These are phyloP conservation scores for Siniperca chuatsi DNA, from an alignment of 2,113 vertebrate species.

Conservation along the genomic window DNA sequence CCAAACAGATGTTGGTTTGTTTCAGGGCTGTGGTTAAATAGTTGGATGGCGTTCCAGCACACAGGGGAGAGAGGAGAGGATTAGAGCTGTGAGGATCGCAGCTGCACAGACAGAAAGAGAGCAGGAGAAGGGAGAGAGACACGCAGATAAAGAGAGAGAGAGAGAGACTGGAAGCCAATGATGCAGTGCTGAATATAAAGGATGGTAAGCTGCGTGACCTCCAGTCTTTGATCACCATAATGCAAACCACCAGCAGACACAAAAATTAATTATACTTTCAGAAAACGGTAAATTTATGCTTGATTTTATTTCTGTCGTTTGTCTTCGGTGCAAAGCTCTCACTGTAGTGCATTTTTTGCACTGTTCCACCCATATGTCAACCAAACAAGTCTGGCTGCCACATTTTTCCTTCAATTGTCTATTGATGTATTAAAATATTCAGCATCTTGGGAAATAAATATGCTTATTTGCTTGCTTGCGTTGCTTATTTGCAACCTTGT, in stretches of 20 bases:
- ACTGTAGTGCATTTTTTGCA: not conserved
- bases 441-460: not conserved
- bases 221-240: conserved; percentile 46
- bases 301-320: conserved; percentile 15
- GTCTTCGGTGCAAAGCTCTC: conserved; percentile 21
- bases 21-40: conserved; percentile 91
- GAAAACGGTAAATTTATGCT: conserved; percentile 9
- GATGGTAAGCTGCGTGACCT: conserved; percentile 59
- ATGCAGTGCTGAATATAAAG: conserved; percentile 57
- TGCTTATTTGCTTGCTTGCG: not conserved
- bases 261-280: conserved; percentile 48
- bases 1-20: conserved; percentile 96
- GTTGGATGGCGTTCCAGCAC: conserved; percentile 89
- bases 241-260: conserved; percentile 47
- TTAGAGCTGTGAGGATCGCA: conserved; percentile 86
- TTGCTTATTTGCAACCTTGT: too few species aligned
- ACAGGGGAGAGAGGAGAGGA: conserved; percentile 82
- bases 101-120: conserved; percentile 84
- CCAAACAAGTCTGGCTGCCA: not conserved
- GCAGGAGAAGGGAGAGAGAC: conserved; percentile 53
- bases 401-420: not conserved
- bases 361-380: not conserved
- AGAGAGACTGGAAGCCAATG: conserved; percentile 44
- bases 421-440: not conserved
- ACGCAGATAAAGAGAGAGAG: conserved; percentile 30